A percentile compares a stretch with the other conserved stretches of the same genome.
Evolutionary conservation across 2,888 invertebrate genomes (phyloP).

Genomic region (Dromius quadrimaculatus): DNA sequence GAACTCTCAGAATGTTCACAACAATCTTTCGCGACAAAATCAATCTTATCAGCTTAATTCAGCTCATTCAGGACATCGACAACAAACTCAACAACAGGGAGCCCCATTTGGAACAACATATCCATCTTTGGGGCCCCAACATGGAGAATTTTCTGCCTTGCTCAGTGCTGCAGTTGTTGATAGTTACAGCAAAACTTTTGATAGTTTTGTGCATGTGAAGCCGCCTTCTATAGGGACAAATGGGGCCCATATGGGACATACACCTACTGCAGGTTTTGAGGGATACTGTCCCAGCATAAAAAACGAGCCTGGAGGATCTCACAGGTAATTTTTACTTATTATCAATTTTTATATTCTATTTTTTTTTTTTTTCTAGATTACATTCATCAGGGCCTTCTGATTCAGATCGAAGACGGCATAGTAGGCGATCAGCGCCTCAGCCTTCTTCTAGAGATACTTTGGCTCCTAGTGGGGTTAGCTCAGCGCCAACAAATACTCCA

Average conservation of each 20-base stretch:
- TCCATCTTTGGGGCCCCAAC: background rate
- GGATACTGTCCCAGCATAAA: background rate
- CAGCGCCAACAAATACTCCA: background rate
- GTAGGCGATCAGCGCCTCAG: background rate
- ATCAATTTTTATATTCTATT: no score
- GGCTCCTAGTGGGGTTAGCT: background rate
- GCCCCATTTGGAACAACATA: background rate
- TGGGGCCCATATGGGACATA: background rate
- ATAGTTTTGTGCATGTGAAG: slow-evolving; percentile 21
- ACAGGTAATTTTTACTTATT: no score
- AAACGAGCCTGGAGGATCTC: no score
- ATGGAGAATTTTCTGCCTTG: slow-evolving; percentile 24
- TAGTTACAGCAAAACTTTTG: slow-evolving; percentile 30
- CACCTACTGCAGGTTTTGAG: background rate
- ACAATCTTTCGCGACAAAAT: background rate
- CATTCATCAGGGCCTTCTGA: background rate
- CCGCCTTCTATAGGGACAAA: background rate
- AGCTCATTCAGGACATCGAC: background rate
- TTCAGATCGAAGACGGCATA: background rate
- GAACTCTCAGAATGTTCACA: slow-evolving; percentile 34
- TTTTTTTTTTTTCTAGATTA: no score
- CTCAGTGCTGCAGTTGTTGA: slow-evolving; percentile 30
- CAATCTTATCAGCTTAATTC: slow-evolving; percentile 11
- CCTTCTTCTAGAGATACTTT: background rate
- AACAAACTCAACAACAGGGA: background rate